These are phyloP conservation scores for Xenopus borealis DNA, from an alignment of 2,113 vertebrate species.

Conservation along the genomic window DNA sequence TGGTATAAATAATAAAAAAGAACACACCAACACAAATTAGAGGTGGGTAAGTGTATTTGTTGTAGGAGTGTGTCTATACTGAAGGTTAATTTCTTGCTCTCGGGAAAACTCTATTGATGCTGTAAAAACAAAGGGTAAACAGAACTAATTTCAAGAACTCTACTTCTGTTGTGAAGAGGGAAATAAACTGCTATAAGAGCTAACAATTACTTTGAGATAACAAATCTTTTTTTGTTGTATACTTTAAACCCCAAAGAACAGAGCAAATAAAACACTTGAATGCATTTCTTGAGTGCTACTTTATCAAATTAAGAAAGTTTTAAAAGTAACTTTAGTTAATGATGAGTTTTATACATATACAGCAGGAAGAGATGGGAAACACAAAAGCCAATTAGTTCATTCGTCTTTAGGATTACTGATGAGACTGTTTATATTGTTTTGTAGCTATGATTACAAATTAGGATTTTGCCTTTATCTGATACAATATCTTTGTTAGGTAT, in stretches of 20 bases:
- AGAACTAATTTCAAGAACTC: constrained; percentile 23
- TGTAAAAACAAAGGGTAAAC: constrained; percentile 32
- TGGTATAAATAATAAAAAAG: constrained; percentile 49
- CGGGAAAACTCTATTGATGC: constrained; percentile 37
- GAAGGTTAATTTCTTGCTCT: constrained; percentile 43
- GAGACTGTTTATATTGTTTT: background rate
- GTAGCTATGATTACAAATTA: too few species aligned
- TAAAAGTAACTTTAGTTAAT: constrained; percentile 34
- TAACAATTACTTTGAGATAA: constrained; percentile 34
- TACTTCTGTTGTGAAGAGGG: constrained; percentile 34
- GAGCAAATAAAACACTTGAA: constrained; percentile 15
- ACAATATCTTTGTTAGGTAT: too few species aligned
- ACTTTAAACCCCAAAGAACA: background rate
- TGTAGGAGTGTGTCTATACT: constrained; percentile 27
- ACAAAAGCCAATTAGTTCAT: constrained; percentile 5
- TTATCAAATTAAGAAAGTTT: constrained; percentile 35
- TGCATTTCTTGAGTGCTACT: constrained; percentile 6
- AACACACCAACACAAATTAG: constrained; percentile 19
- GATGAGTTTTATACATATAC: constrained; percentile 14
- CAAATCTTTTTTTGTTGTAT: constrained; percentile 11
- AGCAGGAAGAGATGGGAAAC: background rate
- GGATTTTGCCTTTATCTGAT: too few species aligned
- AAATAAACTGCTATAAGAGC: constrained; percentile 24
- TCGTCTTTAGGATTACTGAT: background rate
- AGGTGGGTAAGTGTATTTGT: background rate